phyloP scores from a whole-genome alignment of 2,113 vertebrate genomes.

The Bubalus kerabau region DNA sequence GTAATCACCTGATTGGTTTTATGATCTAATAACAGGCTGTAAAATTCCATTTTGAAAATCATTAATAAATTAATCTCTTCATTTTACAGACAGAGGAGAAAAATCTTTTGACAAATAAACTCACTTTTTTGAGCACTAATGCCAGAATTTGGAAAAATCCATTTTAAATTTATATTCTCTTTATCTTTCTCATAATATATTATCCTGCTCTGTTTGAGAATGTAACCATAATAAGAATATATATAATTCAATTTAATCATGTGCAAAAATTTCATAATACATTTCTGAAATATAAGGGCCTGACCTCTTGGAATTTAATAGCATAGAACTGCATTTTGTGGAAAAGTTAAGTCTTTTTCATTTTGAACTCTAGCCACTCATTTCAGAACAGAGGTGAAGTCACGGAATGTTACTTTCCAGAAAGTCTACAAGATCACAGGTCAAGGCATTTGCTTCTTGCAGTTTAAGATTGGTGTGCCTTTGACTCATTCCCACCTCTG shows the following conservation, averaged over 20 bases:
- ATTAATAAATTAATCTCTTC: neutral
- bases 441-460: neutral
- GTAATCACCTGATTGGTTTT: neutral
- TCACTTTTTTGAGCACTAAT: neutral
- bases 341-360: neutral
- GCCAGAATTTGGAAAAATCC: neutral
- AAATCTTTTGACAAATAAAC: neutral
- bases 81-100: neutral
- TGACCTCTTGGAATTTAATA: neutral
- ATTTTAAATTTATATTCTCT: neutral
- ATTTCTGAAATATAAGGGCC: neutral
- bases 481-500: neutral
- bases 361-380: neutral
- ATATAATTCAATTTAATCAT: neutral
- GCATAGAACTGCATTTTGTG: neutral
- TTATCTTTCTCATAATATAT: neutral
- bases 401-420: neutral
- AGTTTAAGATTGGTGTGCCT: neutral
- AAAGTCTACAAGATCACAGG: neutral
- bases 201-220: neutral
- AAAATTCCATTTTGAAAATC: neutral
- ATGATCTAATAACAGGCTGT: neutral
- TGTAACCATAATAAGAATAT: neutral
- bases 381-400: neutral
- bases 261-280: neutral